Conservation (phyloP, 1,140 invertebrate species). For the Branchinecta lynchi region DNA sequence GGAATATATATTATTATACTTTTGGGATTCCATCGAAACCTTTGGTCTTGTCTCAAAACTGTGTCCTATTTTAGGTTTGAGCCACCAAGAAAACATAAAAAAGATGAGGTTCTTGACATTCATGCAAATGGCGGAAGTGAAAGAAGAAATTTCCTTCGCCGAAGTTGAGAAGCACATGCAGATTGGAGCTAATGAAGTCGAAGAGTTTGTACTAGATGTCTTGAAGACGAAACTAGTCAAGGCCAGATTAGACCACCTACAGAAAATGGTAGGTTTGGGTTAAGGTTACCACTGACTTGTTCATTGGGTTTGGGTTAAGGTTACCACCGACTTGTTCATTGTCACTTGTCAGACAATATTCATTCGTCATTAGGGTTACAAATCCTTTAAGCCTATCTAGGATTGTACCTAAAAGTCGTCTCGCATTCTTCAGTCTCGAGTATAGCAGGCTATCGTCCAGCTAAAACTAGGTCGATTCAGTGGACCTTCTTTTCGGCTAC, state of each 20-base stretch:
- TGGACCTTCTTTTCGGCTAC: too few relatives aligned
- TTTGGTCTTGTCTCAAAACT: background rate
- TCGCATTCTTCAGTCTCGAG: too few relatives aligned
- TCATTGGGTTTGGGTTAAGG: slow-evolving; percentile 57
- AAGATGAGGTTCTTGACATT: slow-evolving; percentile 93
- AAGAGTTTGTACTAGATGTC: slow-evolving; percentile 91
- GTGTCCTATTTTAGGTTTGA: slow-evolving; percentile 43
- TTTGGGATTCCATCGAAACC: too few relatives aligned
- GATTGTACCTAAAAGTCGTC: background rate
- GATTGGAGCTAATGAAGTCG: slow-evolving; percentile 69
- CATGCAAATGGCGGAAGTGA: slow-evolving; percentile 86
- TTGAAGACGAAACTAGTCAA: slow-evolving; percentile 83
- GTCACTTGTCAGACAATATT: background rate
- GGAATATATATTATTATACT: too few relatives aligned
- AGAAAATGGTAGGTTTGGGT: slow-evolving; percentile 59
- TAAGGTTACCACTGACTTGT: slow-evolving; percentile 29
- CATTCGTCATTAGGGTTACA: background rate
- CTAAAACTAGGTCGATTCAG: too few relatives aligned
- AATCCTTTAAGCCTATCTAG: background rate
- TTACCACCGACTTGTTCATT: background rate
- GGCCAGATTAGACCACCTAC: slow-evolving; percentile 81
- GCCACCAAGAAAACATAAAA: slow-evolving; percentile 86
- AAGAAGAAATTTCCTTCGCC: slow-evolving; percentile 76
- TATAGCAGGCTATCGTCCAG: too few relatives aligned
- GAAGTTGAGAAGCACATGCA: slow-evolving; percentile 73